phyloP scores from a whole-genome alignment of 2,113 vertebrate species.

The Tupaia chinensis region DNA sequence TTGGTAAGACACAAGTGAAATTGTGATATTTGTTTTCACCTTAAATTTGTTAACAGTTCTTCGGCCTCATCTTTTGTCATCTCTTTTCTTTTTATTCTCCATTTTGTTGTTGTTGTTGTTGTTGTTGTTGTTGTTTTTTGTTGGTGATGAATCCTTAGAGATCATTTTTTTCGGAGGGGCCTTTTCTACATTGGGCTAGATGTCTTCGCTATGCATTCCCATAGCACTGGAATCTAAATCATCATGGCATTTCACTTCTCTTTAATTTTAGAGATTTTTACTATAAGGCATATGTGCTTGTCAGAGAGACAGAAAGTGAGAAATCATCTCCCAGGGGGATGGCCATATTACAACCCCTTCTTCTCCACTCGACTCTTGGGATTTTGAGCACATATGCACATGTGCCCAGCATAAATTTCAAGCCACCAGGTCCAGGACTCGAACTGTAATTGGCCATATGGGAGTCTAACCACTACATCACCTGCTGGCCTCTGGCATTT shows the following conservation, averaged over 20 bases:
- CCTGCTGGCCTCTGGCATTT: neutral
- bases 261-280: too few relatives aligned
- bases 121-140: neutral
- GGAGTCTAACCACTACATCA: too few relatives aligned
- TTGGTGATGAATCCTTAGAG: neutral
- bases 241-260: neutral
- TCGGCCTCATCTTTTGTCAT: neutral
- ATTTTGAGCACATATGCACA: too few relatives aligned
- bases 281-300: too few relatives aligned
- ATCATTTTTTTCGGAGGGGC: neutral
- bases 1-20: neutral
- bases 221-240: neutral
- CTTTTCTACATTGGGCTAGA: neutral
- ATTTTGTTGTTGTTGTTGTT: neutral
- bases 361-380: too few relatives aligned
- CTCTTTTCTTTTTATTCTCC: neutral
- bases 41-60: constrained; percentile 31
- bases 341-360: too few relatives aligned
- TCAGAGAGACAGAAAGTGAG: too few relatives aligned
- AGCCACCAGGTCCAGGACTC: too few relatives aligned
- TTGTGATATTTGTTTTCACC: neutral
- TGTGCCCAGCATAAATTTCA: too few relatives aligned
- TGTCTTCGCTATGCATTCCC: neutral
- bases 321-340: too few relatives aligned
- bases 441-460: too few relatives aligned